Conservation (phyloP, 2,888 invertebrate genomes). For the Phengaris alcon region DNA sequence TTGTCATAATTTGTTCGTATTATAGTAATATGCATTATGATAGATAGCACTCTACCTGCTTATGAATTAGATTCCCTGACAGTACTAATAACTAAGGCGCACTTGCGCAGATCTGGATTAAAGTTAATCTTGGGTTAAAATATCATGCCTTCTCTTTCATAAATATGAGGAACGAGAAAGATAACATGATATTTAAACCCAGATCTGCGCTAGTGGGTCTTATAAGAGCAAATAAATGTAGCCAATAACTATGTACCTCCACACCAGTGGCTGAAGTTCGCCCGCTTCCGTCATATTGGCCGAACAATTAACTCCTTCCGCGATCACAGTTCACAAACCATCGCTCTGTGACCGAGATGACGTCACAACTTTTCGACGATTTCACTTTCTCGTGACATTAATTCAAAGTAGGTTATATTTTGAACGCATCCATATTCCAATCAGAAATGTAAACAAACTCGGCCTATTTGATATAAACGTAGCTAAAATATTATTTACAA, state of each 20-base stretch:
- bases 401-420: constrained; percentile 27
- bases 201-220: too few species aligned
- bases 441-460: not conserved
- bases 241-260: not conserved
- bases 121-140: too few species aligned
- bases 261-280: constrained; percentile 1
- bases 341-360: constrained; percentile 38
- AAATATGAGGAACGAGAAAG: too few species aligned
- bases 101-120: too few species aligned
- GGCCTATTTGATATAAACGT: not conserved
- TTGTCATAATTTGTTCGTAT: too few species aligned
- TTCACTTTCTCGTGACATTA: constrained; percentile 41
- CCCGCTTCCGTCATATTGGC: constrained; percentile 48
- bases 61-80: too few species aligned
- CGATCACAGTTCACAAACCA: constrained; percentile 34
- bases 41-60: too few species aligned
- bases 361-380: constrained; percentile 38
- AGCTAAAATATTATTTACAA: not conserved
- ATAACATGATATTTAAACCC: too few species aligned
- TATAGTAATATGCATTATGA: too few species aligned
- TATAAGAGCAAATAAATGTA: too few species aligned
- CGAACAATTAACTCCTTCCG: constrained; percentile 36
- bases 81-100: too few species aligned
- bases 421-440: not conserved
- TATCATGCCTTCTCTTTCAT: too few species aligned